Evolutionary conservation across 2,797 vertebrate species (phyloP).

Genomic region (Leptodactylus fallax): DNA sequence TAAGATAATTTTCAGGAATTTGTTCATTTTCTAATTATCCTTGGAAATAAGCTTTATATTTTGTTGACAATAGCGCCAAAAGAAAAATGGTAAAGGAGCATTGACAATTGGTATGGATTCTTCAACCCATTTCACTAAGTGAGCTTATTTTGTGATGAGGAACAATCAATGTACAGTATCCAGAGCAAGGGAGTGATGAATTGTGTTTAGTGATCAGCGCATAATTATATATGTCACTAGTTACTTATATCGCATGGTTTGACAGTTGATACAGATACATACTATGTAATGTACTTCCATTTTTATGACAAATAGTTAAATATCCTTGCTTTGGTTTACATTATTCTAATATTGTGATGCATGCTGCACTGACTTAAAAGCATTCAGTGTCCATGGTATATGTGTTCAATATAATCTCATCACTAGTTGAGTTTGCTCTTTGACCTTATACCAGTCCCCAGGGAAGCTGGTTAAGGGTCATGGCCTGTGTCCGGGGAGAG

Average conservation of each 20-base stretch:
- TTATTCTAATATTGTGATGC: neutral
- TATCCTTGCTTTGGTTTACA: neutral
- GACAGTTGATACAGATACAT: neutral
- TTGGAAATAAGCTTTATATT: too few species aligned
- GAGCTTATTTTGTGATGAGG: slow-evolving; percentile 47
- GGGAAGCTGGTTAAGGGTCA: slow-evolving; percentile 54
- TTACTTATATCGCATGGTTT: neutral
- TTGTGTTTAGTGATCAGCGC: slow-evolving; percentile 31
- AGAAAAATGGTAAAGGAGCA: slow-evolving; percentile 13
- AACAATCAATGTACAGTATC: slow-evolving; percentile 53
- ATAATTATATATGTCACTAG: slow-evolving; percentile 2
- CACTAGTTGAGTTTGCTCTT: slow-evolving; percentile 44
- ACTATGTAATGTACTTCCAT: neutral
- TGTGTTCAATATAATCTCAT: slow-evolving; percentile 44
- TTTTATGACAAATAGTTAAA: neutral
- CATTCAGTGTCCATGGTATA: neutral
- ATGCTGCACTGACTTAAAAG: neutral
- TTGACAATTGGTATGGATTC: slow-evolving; percentile 48
- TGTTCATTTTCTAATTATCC: too few species aligned
- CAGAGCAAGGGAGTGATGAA: slow-evolving; percentile 29
- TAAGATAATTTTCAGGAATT: too few species aligned
- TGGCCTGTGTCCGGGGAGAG: slow-evolving; percentile 61
- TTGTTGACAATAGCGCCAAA: slow-evolving; percentile 22
- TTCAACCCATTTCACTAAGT: slow-evolving; percentile 58
- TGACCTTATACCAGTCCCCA: slow-evolving; percentile 53